Percentiles rank a stretch among this genome's conserved stretches.
Evolutionary conservation across 2,113 vertebrate species (phyloP).

Genomic region (Rhegmatorhina hoffmannsi): DNA sequence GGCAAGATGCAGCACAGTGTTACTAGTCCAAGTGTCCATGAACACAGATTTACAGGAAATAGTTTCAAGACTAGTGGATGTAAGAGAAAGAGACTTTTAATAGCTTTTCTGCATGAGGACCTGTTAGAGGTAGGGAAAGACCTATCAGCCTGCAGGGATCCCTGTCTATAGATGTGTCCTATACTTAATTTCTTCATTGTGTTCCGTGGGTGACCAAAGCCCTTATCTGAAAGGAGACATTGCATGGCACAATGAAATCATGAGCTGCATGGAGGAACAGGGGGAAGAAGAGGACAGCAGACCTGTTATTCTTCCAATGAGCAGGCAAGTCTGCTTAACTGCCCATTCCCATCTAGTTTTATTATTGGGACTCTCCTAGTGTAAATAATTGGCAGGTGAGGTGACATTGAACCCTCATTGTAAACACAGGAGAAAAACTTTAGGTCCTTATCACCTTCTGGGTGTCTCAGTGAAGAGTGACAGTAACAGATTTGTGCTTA

Average conservation of each 20-base stretch:
- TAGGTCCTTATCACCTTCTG: not conserved
- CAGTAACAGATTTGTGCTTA: not conserved
- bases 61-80: not conserved
- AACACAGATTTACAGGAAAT: not conserved
- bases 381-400: not conserved
- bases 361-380: not conserved
- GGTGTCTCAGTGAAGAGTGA: not conserved
- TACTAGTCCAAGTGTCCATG: not conserved
- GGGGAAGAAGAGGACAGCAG: not conserved
- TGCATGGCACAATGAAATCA: not conserved
- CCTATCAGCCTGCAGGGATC: not conserved
- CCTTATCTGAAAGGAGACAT: not conserved
- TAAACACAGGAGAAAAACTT: not conserved
- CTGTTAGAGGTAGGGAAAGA: not conserved
- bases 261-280: not conserved
- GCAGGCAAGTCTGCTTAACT: not conserved
- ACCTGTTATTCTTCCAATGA: not conserved
- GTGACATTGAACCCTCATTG: not conserved
- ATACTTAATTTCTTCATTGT: not conserved
- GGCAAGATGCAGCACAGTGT: not conserved
- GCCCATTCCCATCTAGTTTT: not conserved
- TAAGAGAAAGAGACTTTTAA: not conserved
- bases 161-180: not conserved
- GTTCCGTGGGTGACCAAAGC: not conserved
- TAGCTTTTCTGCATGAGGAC: not conserved